Percentiles rank a stretch among this genome's conserved stretches.
Conservation (phyloP, 2,888 invertebrate species). For the Morpho deidamia region DNA sequence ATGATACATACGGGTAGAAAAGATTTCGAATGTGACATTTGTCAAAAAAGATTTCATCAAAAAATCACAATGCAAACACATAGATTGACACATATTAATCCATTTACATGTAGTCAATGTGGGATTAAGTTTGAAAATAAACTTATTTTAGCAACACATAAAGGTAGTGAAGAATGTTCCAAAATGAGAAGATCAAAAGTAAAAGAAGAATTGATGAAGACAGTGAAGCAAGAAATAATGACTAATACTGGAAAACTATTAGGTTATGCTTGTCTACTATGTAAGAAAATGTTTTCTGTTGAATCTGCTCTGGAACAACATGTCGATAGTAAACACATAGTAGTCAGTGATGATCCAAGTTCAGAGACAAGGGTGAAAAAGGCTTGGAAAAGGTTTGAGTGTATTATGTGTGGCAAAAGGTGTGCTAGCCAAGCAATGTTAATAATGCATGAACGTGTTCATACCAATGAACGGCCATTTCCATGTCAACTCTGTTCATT, state of each 20-base stretch:
- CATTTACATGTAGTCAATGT: slow-evolving; percentile 56
- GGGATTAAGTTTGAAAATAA: slow-evolving; percentile 52
- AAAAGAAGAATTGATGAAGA: slow-evolving; percentile 63
- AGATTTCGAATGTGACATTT: slow-evolving; percentile 70
- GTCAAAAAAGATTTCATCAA: slow-evolving; percentile 64
- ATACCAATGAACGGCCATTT: slow-evolving; percentile 69
- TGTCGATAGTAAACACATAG: slow-evolving; percentile 57
- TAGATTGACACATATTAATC: slow-evolving; percentile 58
- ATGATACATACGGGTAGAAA: slow-evolving; percentile 66
- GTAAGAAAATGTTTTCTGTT: slow-evolving; percentile 69
- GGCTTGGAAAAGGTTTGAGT: slow-evolving; percentile 56
- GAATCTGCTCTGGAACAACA: slow-evolving; percentile 66
- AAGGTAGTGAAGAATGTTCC: slow-evolving; percentile 45
- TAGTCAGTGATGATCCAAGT: slow-evolving; percentile 51
- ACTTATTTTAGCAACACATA: slow-evolving; percentile 40
- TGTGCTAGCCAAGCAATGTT: slow-evolving; percentile 73
- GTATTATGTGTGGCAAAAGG: slow-evolving; percentile 59
- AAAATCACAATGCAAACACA: slow-evolving; percentile 74
- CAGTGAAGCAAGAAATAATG: slow-evolving; percentile 61
- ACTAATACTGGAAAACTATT: slow-evolving; percentile 58
- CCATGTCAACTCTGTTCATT: slow-evolving; percentile 65
- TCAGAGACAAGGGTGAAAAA: slow-evolving; percentile 49
- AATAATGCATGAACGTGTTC: slow-evolving; percentile 71
- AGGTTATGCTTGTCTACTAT: slow-evolving; percentile 65
- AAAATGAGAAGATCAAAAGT: slow-evolving; percentile 52